Base-by-base conservation (phyloP, 2,797 vertebrate species). In the Hybognathus amarus region DNA sequence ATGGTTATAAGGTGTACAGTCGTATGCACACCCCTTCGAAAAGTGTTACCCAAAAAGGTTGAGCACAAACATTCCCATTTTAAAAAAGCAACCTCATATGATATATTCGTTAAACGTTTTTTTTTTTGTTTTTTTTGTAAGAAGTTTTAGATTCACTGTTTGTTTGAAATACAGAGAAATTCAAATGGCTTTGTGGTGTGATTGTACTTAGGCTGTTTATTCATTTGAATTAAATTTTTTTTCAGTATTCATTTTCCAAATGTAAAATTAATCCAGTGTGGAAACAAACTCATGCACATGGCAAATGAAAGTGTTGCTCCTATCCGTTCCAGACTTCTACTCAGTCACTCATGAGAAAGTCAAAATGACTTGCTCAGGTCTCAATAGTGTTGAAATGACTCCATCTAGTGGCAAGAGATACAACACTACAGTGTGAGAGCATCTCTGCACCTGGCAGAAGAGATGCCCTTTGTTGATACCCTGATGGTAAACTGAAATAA, bases 331-430 rank as follows among this genome's bases (percentile, higher is more conserved):
- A 50, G 30, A 20, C 17, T 59, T 13, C 12, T 45, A 54, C 11
- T 4, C 13, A 6, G 2, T 38, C n/a, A 6, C n/a, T 56, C 6
- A 40, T 18, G 1, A 27, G 9, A 68, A 70, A 63, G 12, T 47
- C 20, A 24, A 4, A 2, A 18, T 56, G 64, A 69, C 7, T 2
- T 47, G 54, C 38, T 80, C n/a, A 12, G 2, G 6, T 38, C 42
- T 38, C 42, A 88, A 83, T n/a, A 74, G 79, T 83, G 67, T 52
- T 67, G 59, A 78, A 83, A 50, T 56, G 45, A 36, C 89, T 0
- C 91, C 92, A 93, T 85, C 93, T 93, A 87, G 90, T 86, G 93
- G 88, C 20, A 0, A 40, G n/a, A 27, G n/a, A 36, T 9, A 2
- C 8, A 83, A 54, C 24, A 59, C 42, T 71, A 63, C 71, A 33